A percentile compares a stretch with the other conserved stretches of the same genome.
These are phyloP conservation scores for Natator depressus DNA, from an alignment of 2,113 vertebrate species.

Conservation along the genomic window DNA sequence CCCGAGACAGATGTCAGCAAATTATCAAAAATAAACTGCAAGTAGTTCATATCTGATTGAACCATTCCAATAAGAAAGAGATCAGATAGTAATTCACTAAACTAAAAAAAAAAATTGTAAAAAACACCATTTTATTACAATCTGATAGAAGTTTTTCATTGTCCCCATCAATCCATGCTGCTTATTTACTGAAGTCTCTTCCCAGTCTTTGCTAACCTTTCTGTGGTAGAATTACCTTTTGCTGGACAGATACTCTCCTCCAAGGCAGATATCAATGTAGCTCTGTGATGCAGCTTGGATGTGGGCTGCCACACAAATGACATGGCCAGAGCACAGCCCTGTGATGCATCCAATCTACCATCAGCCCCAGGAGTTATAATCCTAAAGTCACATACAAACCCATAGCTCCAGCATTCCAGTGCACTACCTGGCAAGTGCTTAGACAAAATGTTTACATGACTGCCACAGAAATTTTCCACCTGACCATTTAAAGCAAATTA, in stretches of 20 bases:
- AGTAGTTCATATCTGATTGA: slow-evolving; percentile 33
- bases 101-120: slow-evolving; percentile 56
- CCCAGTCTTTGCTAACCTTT: slow-evolving; percentile 75
- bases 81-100: not conserved
- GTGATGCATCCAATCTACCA: slow-evolving; percentile 76
- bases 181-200: slow-evolving; percentile 65
- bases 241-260: slow-evolving; percentile 80
- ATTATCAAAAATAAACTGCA: slow-evolving; percentile 49
- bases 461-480: slow-evolving; percentile 56
- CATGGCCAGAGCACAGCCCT: slow-evolving; percentile 77
- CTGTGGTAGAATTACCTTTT: slow-evolving; percentile 76
- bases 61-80: not conserved
- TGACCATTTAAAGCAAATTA: slow-evolving; percentile 68
- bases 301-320: slow-evolving; percentile 74
- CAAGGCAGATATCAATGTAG: slow-evolving; percentile 71
- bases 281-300: slow-evolving; percentile 73
- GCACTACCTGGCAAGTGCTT: slow-evolving; percentile 59
- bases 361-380: slow-evolving; percentile 71
- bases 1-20: slow-evolving; percentile 28
- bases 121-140: slow-evolving; percentile 54
- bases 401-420: slow-evolving; percentile 69
- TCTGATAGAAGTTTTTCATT: slow-evolving; percentile 67
- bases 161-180: slow-evolving; percentile 59
- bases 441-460: slow-evolving; percentile 55
- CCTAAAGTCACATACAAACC: slow-evolving; percentile 39